Conservation (phyloP, 2,888 invertebrate genomes). For the Euphydryas editha region DNA sequence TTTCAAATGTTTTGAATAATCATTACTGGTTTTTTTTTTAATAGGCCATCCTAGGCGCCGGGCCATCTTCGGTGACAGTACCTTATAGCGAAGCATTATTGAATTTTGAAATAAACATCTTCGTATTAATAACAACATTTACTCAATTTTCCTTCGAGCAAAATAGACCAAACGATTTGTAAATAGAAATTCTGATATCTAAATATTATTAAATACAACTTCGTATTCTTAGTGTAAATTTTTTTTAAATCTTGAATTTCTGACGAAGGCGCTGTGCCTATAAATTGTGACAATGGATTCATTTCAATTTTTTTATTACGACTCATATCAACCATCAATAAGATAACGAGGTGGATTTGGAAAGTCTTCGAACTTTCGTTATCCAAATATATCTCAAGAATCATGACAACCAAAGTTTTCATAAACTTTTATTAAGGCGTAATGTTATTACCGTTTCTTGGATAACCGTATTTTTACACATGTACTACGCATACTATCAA, state of each 20-base stretch:
- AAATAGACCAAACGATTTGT: too few species aligned
- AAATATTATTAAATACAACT: neutral
- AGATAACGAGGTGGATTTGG: constrained; percentile 19
- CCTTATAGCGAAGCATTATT: too few species aligned
- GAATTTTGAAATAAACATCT: too few species aligned
- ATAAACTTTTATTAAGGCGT: constrained; percentile 5
- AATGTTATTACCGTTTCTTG: neutral
- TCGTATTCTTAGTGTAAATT: neutral
- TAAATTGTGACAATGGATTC: constrained; percentile 15
- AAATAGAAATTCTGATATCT: too few species aligned
- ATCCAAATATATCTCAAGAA: constrained; percentile 1
- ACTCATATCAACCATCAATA: constrained; percentile 20
- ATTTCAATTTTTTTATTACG: constrained; percentile 22
- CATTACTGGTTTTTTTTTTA: too few species aligned
- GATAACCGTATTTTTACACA: neutral
- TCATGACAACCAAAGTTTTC: neutral
- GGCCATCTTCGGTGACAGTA: too few species aligned
- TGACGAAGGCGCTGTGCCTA: constrained; percentile 14
- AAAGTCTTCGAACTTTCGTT: neutral
- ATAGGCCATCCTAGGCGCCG: too few species aligned
- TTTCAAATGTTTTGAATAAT: too few species aligned
- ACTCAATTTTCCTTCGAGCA: too few species aligned
- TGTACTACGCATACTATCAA: too few species aligned
- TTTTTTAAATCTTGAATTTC: constrained; percentile 13
- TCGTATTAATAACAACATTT: too few species aligned